Conservation (phyloP, 2,113 vertebrate genomes). For the Austrofundulus limnaeus region DNA sequence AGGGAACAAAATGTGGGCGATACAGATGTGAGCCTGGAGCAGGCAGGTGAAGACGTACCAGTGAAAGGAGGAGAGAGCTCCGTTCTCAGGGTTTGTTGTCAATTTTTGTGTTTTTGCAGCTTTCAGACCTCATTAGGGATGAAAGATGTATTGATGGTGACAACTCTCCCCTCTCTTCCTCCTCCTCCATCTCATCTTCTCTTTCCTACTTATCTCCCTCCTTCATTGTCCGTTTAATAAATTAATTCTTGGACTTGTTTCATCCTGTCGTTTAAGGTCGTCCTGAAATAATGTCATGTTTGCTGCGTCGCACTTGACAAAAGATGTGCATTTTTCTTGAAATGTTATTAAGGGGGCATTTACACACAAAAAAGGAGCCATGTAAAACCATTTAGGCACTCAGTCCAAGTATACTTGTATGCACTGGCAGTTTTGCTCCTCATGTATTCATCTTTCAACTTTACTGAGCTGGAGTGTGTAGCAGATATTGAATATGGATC, state of each 20-base stretch:
- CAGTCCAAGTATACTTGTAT: slow-evolving; percentile 46
- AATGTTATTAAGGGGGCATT: slow-evolving; percentile 5
- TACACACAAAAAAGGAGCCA: slow-evolving; percentile 26
- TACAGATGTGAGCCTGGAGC: slow-evolving; percentile 38
- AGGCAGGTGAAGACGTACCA: slow-evolving; percentile 43
- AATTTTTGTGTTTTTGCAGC: slow-evolving; percentile 72
- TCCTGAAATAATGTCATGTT: background rate
- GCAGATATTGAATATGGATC: slow-evolving; percentile 80
- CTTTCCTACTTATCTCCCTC: slow-evolving; percentile 11
- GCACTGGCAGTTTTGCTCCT: slow-evolving; percentile 68
- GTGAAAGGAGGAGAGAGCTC: slow-evolving; percentile 49
- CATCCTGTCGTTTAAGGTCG: background rate
- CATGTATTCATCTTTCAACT: slow-evolving; percentile 75
- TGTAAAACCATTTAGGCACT: slow-evolving; percentile 43
- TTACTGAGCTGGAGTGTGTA: slow-evolving; percentile 68
- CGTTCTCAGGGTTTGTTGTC: slow-evolving; percentile 66
- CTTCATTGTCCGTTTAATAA: slow-evolving; percentile 31
- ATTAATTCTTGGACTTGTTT: slow-evolving; percentile 19
- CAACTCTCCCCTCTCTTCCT: slow-evolving; percentile 46
- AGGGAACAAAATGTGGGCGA: slow-evolving; percentile 10
- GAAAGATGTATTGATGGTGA: slow-evolving; percentile 76
- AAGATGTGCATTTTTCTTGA: slow-evolving; percentile 6
- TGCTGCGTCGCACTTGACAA: background rate
- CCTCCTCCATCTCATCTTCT: slow-evolving; percentile 23
- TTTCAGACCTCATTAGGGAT: slow-evolving; percentile 81